Evolutionary conservation across 2,113 vertebrate genomes (phyloP), one percentile per base, ranked within the genome.

Genomic region (Ceuthmochares aereus): DNA sequence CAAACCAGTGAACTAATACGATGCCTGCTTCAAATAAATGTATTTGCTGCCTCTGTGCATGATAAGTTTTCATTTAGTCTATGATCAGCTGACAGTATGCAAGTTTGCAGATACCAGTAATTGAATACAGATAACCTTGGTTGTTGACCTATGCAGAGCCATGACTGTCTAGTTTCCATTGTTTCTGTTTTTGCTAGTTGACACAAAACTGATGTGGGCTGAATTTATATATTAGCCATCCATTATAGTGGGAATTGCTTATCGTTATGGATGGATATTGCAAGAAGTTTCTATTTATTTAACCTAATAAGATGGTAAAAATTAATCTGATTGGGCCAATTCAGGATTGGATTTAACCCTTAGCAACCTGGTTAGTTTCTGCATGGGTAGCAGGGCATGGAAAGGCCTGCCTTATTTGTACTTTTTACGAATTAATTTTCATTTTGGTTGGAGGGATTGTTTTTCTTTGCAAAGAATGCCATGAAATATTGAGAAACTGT

Each of bases 101-200:
- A 98, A 98, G 98, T 98, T 98, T 97, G 97, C 95, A 98, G 98
- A 98, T 98, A 98, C 96, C 97, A 97, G 97, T 97, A 98, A 98
- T 97, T 98, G 98, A 98, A 97, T 97, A 97, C 93, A 98, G 98
- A 98, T 98, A 98, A 98, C 98, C 98, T 98, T 98, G 98, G 96
- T 97, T 98, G 97, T 97, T 98, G 98, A 98, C 98, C 98, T 98
- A 96, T 86, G 94, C 97, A 91, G 95, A 97, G 97, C 97, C 93
- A 68, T 96, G 95, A 96, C 96, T 96, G 96, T 95, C 97, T 95
- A 97, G 93, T 96, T 96, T 90, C 97, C 95, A 98, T 98, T 98
- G 98, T 98, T 98, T 96, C 97, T 97, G 96, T 87, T 97, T 98
- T 98, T 97, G 91, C 97, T 95, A 89, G 96, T 96, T 97, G 98